A percentile compares a stretch with the other conserved stretches of the same genome.
Conservation (phyloP, 1,140 invertebrate species). For the Pomacea maculata region DNA sequence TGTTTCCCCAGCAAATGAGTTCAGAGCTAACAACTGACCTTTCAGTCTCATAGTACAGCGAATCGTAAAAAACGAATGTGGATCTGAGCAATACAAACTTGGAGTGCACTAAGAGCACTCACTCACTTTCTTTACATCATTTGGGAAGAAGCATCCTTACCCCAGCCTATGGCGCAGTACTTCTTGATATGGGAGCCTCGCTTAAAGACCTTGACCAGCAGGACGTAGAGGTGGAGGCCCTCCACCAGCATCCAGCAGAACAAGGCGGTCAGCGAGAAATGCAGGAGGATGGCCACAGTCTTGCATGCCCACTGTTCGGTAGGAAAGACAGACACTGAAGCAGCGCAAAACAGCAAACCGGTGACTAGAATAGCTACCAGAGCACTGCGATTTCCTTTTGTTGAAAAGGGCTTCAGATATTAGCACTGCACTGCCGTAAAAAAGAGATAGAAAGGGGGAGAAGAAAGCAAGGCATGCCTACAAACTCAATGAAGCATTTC, state of each 20-base stretch:
- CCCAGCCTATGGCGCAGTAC: conserved; percentile 67
- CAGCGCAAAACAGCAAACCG: background rate
- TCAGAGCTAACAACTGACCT: too few species aligned
- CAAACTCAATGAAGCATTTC: background rate
- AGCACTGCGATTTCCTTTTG: too few species aligned
- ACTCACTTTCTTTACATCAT: background rate
- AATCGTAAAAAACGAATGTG: too few species aligned
- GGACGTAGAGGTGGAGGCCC: conserved; percentile 83
- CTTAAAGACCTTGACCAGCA: conserved; percentile 92
- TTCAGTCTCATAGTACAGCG: too few species aligned
- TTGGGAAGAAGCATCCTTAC: conserved; percentile 52
- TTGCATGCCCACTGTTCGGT: conserved; percentile 51
- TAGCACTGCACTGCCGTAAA: too few species aligned
- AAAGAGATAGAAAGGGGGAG: too few species aligned
- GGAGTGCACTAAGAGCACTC: background rate
- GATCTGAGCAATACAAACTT: conserved; percentile 9
- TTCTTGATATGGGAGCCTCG: conserved; percentile 76
- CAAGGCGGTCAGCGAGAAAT: conserved; percentile 65
- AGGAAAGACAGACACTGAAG: background rate
- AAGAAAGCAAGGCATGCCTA: too few species aligned
- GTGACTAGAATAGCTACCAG: too few species aligned
- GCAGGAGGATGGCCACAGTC: conserved; percentile 61
- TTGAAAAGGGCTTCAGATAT: too few species aligned
- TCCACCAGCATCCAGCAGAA: conserved; percentile 70
- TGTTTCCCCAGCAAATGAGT: too few species aligned